Conservation (phyloP, 1,140 invertebrate species). For the Drosophila sp. region DNA sequence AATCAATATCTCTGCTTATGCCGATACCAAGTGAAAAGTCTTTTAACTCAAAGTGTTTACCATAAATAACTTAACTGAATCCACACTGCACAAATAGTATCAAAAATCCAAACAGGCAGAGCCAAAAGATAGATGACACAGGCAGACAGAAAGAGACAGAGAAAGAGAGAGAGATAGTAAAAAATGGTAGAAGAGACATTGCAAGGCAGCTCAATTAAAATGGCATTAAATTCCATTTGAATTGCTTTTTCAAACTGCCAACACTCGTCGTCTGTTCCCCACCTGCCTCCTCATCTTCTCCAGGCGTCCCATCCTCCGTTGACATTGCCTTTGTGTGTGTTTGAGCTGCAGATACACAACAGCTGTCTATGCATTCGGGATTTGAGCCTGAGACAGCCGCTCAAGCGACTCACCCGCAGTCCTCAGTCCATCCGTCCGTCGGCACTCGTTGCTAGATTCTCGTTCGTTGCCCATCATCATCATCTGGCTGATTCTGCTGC, state of each 20-base stretch:
- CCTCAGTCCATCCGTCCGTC: not conserved
- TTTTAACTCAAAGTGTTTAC: constrained; percentile 46
- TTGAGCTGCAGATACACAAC: constrained; percentile 48
- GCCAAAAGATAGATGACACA: not conserved
- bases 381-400: constrained; percentile 67
- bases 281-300: not conserved
- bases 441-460: not conserved
- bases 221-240: constrained; percentile 78
- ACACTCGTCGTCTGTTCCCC: constrained; percentile 24
- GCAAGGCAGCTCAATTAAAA: constrained; percentile 76
- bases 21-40: constrained; percentile 30
- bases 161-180: not conserved
- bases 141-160: not conserved
- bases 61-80: constrained; percentile 65
- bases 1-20: constrained; percentile 44
- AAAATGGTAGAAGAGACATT: constrained; percentile 38
- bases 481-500: constrained; percentile 4
- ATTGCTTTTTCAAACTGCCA: constrained; percentile 65
- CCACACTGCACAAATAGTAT: constrained; percentile 27
- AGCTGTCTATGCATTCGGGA: constrained; percentile 77
- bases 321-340: constrained; percentile 52
- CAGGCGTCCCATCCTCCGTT: not conserved
- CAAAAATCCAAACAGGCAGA: constrained; percentile 7
- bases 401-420: constrained; percentile 50
- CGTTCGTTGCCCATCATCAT: too few species aligned